Percentiles rank a stretch among this genome's conserved stretches.
Conservation (phyloP, 2,113 vertebrate genomes). For the Columbina picui region DNA sequence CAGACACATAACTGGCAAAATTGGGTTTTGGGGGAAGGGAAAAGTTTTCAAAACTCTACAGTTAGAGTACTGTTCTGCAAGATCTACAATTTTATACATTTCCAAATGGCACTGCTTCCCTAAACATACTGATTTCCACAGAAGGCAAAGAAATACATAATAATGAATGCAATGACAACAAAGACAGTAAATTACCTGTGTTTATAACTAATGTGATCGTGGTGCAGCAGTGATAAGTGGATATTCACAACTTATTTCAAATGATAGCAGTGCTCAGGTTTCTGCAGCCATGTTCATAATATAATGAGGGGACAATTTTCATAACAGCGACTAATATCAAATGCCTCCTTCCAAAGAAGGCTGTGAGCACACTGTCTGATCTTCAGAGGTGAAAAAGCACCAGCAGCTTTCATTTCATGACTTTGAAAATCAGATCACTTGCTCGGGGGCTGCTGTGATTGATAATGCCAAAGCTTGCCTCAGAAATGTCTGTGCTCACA, state of each 20-base stretch:
- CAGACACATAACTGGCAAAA: background rate
- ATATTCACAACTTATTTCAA: background rate
- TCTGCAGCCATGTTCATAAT: background rate
- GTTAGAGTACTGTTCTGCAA: background rate
- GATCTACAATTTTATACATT: background rate
- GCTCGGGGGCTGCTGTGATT: background rate
- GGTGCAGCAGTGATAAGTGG: background rate
- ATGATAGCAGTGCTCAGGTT: background rate
- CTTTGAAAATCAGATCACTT: conserved; percentile 38
- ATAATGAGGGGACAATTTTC: background rate
- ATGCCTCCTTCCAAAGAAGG: background rate
- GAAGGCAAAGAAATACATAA: background rate
- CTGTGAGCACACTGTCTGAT: background rate
- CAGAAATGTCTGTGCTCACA: background rate
- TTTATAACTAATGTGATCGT: background rate
- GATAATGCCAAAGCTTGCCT: conserved; percentile 4
- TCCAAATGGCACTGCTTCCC: background rate
- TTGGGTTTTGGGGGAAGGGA: background rate
- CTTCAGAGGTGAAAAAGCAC: conserved; percentile 23
- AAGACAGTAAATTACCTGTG: background rate
- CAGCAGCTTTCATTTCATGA: conserved; percentile 6
- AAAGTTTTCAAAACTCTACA: background rate
- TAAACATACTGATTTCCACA: background rate
- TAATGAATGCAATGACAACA: background rate
- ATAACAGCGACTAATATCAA: background rate